These are phyloP conservation scores for Asbolus verrucosus DNA, from an alignment of 1,140 invertebrate genomes.

Conservation along the genomic window DNA sequence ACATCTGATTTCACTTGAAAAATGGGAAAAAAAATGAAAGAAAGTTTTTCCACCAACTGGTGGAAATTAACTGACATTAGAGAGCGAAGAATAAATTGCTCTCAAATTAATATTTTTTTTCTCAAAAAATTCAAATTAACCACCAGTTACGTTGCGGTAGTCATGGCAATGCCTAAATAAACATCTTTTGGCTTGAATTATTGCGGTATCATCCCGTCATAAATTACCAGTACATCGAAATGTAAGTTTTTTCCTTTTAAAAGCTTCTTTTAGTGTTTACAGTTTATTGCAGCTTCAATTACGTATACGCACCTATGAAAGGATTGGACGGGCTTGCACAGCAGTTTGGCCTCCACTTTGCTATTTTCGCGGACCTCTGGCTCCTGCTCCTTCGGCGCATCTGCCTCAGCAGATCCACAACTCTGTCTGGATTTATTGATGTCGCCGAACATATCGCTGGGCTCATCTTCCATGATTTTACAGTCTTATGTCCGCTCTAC, in stretches of 20 bases:
- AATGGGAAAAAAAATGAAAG: no score
- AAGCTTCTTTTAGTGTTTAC: background rate
- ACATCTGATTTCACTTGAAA: no score
- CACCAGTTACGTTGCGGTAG: no score
- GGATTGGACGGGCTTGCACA: background rate
- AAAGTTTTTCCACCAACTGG: no score
- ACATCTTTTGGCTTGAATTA: conserved; percentile 16
- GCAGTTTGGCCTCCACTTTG: conserved; percentile 17
- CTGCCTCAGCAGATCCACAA: background rate
- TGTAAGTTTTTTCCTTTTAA: conserved; percentile 8
- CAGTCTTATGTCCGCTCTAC: conserved; percentile 15
- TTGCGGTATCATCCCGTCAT: conserved; percentile 11
- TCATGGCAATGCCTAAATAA: conserved; percentile 12
- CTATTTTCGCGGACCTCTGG: background rate
- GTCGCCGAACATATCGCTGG: conserved; percentile 13
- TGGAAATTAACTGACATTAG: no score
- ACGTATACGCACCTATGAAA: conserved; percentile 19
- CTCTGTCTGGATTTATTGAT: conserved; percentile 1
- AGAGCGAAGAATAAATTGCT: no score
- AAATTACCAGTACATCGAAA: conserved; percentile 15
- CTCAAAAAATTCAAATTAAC: no score
- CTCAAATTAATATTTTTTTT: no score
- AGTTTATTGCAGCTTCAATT: background rate
- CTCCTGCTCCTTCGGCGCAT: background rate
- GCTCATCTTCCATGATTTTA: conserved; percentile 1